Conservation (phyloP, 1,140 invertebrate genomes). For the Cydia strobilella region DNA sequence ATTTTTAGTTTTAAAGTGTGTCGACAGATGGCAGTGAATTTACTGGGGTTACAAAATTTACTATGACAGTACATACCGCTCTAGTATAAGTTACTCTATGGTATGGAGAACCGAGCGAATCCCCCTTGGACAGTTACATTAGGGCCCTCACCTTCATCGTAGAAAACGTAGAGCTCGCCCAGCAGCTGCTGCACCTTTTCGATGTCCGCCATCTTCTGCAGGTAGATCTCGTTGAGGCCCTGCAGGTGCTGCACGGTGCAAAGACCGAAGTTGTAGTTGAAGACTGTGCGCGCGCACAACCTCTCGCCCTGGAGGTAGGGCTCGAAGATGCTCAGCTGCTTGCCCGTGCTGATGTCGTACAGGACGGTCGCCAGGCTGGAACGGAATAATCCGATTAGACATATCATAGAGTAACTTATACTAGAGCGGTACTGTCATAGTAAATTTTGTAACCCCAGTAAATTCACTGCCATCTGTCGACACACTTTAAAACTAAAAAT, state of each 20-base stretch:
- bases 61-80: no score
- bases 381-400: conserved; percentile 45
- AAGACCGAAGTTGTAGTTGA: conserved; percentile 74
- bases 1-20: no score
- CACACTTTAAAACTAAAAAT: no score
- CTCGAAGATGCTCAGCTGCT: conserved; percentile 80
- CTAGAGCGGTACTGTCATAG: no score
- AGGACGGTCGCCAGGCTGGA: conserved; percentile 82
- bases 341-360: conserved; percentile 79
- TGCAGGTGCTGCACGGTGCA: conserved; percentile 78
- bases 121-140: no score
- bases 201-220: conserved; percentile 79
- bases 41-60: no score
- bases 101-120: no score
- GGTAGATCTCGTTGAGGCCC: conserved; percentile 81
- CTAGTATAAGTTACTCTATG: no score
- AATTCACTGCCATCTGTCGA: no score
- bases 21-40: no score
- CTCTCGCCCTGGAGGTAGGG: conserved; percentile 75
- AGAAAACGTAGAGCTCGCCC: conserved; percentile 81
- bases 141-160: conserved; percentile 76
- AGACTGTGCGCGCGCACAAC: conserved; percentile 81
- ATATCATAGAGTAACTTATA: no score
- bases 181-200: conserved; percentile 74
- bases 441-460: no score